phyloP scores from a whole-genome alignment of 1,140 invertebrate species.

The Drosophila melanogaster region DNA sequence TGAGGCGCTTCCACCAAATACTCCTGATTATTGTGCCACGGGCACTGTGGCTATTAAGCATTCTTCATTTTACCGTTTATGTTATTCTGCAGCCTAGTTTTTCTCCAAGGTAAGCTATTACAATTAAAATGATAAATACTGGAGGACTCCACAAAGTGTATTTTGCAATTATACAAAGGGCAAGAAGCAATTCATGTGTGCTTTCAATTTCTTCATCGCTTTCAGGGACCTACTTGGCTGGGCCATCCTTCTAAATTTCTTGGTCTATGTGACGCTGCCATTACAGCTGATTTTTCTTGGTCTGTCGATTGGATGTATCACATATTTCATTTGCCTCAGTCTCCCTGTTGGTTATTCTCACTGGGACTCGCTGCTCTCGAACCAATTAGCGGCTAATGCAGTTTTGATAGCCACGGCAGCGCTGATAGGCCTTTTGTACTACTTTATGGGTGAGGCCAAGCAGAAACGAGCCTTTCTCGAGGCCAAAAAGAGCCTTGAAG shows the following conservation, averaged over 20 bases:
- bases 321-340: conserved; percentile 87
- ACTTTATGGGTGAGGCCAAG: conserved; percentile 93
- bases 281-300: conserved; percentile 87
- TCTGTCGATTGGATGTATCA: conserved; percentile 86
- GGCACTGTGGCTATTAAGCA: conserved; percentile 58
- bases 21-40: conserved; percentile 57
- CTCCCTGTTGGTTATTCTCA: conserved; percentile 86
- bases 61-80: conserved; percentile 65
- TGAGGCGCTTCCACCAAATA: conserved; percentile 53
- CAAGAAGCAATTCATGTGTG: no score
- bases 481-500: conserved; percentile 95
- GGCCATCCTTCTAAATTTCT: conserved; percentile 92
- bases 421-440: conserved; percentile 91
- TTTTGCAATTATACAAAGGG: no score
- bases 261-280: conserved; percentile 93
- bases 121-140: no score
- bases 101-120: conserved; percentile 59
- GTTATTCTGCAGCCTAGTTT: conserved; percentile 63
- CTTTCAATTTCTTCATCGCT: neutral
- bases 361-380: conserved; percentile 79
- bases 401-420: conserved; percentile 89
- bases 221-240: conserved; percentile 87
- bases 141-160: no score
- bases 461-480: conserved; percentile 95
- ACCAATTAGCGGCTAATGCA: conserved; percentile 86